Evolutionary conservation across 2,888 invertebrate species (phyloP).

Genomic region (Pristionchus fissidentatus): DNA sequence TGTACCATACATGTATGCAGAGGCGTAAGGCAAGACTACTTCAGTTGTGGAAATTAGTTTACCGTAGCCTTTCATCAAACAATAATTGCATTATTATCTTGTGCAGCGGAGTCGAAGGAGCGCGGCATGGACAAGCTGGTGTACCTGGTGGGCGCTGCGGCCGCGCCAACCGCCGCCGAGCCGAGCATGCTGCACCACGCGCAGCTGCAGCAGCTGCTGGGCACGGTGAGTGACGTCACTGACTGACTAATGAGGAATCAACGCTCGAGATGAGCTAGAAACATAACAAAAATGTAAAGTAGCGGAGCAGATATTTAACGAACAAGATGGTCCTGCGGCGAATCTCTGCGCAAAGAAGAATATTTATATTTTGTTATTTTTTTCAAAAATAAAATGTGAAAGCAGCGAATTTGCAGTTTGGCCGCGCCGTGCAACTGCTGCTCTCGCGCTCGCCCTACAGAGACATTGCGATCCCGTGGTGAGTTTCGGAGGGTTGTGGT

Average conservation of each 20-base stretch:
- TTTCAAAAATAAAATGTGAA: too few relatives aligned
- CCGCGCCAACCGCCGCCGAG: conserved; percentile 59
- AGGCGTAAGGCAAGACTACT: too few relatives aligned
- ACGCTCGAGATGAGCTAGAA: too few relatives aligned
- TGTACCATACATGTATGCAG: too few relatives aligned
- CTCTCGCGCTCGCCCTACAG: conserved; percentile 87
- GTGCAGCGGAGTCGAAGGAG: conserved; percentile 65
- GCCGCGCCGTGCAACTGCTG: conserved; percentile 88
- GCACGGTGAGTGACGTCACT: conserved; percentile 1
- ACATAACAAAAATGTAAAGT: too few relatives aligned
- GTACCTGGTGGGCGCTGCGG: conserved; percentile 70
- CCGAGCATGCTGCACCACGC: conserved; percentile 70
- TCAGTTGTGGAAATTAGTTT: not conserved
- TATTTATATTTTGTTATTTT: too few relatives aligned
- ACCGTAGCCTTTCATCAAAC: not conserved
- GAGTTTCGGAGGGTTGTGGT: not conserved
- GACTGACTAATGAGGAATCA: too few relatives aligned
- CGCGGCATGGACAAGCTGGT: conserved; percentile 72
- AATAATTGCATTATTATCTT: not conserved
- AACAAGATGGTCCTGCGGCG: too few relatives aligned
- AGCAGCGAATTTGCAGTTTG: conserved; percentile 81
- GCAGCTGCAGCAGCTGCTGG: conserved; percentile 67
- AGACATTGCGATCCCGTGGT: conserved; percentile 70
- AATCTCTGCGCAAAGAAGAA: too few relatives aligned
- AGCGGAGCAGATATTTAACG: too few relatives aligned